A percentile compares a stretch with the other conserved stretches of the same genome.
phyloP scores from a whole-genome alignment of 2,888 invertebrate species.

The Dryobotodes eremita region DNA sequence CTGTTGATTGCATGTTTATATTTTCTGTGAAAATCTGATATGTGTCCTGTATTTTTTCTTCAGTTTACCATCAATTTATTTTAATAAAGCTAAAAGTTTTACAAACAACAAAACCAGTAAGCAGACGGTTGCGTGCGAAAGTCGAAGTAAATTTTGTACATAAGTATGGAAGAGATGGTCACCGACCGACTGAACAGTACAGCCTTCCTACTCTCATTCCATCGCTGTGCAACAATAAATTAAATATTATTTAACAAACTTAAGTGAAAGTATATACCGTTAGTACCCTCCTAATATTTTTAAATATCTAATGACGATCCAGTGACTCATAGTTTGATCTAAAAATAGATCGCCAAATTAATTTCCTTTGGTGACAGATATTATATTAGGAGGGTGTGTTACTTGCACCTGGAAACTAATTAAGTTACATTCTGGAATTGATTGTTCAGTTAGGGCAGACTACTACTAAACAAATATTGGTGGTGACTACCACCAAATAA shows the following conservation, averaged over 20 bases:
- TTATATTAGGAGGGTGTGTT: slow-evolving; percentile 34
- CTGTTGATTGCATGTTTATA: not conserved
- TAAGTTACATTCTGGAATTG: not conserved
- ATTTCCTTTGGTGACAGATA: slow-evolving; percentile 31
- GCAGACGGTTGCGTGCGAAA: slow-evolving; percentile 75
- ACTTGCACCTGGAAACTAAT: slow-evolving; percentile 19
- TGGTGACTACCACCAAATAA: not conserved
- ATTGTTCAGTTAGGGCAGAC: not conserved
- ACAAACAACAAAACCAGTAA: slow-evolving; percentile 72
- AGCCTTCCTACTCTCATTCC: not conserved
- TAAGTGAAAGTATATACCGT: not conserved
- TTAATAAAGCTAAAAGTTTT: slow-evolving; percentile 63
- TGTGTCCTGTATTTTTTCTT: not conserved
- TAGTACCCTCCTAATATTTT: not conserved
- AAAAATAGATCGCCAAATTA: slow-evolving; percentile 35
- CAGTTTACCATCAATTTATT: not conserved
- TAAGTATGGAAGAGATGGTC: slow-evolving; percentile 24
- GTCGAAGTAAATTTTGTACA: slow-evolving; percentile 52
- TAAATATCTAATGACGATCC: not conserved
- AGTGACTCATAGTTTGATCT: not conserved
- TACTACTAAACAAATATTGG: not conserved
- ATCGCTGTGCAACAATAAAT: not conserved
- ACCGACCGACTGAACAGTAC: slow-evolving; percentile 12
- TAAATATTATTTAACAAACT: not conserved
- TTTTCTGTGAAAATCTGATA: not conserved